Evolutionary conservation across 2,113 vertebrate species (phyloP).

Genomic region (Corythoichthys haematopterus): DNA sequence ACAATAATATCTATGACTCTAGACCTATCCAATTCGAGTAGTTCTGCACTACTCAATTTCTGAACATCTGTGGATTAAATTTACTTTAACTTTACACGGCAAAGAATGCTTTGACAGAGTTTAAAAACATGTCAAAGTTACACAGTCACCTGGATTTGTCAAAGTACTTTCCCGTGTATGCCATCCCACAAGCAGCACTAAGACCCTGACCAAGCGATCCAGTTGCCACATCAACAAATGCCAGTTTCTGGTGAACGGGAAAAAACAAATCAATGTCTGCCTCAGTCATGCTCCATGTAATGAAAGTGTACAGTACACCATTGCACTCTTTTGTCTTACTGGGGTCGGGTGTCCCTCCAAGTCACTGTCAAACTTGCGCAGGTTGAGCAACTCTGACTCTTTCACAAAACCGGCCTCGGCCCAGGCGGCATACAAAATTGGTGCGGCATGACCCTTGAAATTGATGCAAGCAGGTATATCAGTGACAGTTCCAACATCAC

Average conservation of each 20-base stretch:
- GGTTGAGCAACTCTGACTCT: constrained; percentile 72
- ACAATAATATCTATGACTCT: not conserved
- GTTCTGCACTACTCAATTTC: too few species aligned
- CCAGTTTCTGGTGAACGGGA: constrained; percentile 69
- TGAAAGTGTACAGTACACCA: not conserved
- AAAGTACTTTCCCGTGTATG: constrained; percentile 84
- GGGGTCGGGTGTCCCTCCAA: constrained; percentile 83
- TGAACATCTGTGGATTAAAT: too few species aligned
- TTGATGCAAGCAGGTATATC: too few species aligned
- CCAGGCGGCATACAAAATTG: constrained; percentile 78
- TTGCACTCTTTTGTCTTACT: constrained; percentile 44
- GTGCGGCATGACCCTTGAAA: constrained; percentile 77
- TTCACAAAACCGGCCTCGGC: constrained; percentile 73
- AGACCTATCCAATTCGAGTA: too few species aligned
- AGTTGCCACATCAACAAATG: constrained; percentile 79
- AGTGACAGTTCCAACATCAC: not conserved
- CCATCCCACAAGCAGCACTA: constrained; percentile 83
- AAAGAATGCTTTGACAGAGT: not conserved
- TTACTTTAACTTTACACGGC: not conserved
- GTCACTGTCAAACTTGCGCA: constrained; percentile 74
- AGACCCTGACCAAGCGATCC: constrained; percentile 83
- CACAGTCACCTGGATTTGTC: constrained; percentile 77
- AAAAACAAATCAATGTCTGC: not conserved
- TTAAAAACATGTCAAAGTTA: not conserved
- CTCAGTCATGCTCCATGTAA: not conserved